Percentiles rank a stretch among this genome's conserved stretches.
Evolutionary conservation across 2,113 vertebrate genomes (phyloP).

Genomic region (Rostratula benghalensis): DNA sequence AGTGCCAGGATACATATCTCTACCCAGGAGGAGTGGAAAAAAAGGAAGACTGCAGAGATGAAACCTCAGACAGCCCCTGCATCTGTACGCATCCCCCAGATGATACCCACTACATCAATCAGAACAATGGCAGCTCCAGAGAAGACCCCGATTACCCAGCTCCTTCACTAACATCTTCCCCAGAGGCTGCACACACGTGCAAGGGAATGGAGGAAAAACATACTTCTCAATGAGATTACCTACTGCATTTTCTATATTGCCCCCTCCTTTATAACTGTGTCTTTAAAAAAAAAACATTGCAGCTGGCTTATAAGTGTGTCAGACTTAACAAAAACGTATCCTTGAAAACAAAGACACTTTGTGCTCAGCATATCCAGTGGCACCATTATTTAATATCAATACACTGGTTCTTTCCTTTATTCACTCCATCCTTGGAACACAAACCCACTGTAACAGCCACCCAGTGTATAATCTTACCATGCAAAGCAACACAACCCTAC

Average conservation of each 20-base stretch:
- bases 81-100: neutral
- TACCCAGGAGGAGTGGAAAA: neutral
- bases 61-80: neutral
- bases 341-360: slow-evolving; percentile 45
- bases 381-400: slow-evolving; percentile 56
- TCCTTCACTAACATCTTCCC: slow-evolving; percentile 47
- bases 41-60: neutral
- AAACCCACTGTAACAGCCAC: slow-evolving; percentile 37
- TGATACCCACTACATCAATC: slow-evolving; percentile 23
- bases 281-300: neutral
- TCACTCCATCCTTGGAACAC: slow-evolving; percentile 34
- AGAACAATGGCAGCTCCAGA: slow-evolving; percentile 12
- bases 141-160: neutral
- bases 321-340: neutral
- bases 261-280: neutral
- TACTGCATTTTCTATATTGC: slow-evolving; percentile 14
- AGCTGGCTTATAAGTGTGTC: slow-evolving; percentile 2
- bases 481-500: neutral
- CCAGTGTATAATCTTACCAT: slow-evolving; percentile 18
- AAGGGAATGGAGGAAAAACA: slow-evolving; percentile 1
- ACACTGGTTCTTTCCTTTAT: slow-evolving; percentile 26
- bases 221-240: slow-evolving; percentile 1
- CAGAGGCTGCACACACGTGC: neutral
- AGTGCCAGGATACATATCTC: neutral
- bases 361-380: slow-evolving; percentile 21